A percentile compares a stretch with the other conserved stretches of the same genome.
Evolutionary conservation across 2,113 vertebrate species (phyloP).

Genomic region (Ellobius talpinus): DNA sequence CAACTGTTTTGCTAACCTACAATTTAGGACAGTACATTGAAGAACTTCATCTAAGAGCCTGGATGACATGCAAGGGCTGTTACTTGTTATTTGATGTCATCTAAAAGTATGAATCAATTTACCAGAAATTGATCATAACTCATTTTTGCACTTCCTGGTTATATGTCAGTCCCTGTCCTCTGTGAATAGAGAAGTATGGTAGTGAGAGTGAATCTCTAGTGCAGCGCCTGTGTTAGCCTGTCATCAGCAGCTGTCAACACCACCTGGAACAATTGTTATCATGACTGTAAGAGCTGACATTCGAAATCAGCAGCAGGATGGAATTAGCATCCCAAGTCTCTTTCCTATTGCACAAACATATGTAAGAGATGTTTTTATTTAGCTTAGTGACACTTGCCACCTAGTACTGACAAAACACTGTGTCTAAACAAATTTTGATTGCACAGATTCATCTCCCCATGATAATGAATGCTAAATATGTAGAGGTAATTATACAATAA

Average conservation of each 20-base stretch:
- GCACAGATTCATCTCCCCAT: conserved; percentile 56
- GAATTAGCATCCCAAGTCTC: conserved; percentile 77
- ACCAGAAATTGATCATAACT: conserved; percentile 57
- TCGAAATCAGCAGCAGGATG: conserved; percentile 72
- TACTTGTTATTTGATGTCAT: conserved; percentile 69
- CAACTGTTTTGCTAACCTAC: neutral
- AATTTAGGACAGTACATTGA: conserved; percentile 42
- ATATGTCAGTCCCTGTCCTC: conserved; percentile 59
- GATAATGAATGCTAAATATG: conserved; percentile 73
- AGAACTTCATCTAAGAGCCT: conserved; percentile 69
- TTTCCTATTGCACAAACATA: conserved; percentile 65
- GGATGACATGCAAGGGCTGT: conserved; percentile 67
- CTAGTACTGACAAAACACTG: conserved; percentile 72
- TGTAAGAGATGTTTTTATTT: conserved; percentile 73
- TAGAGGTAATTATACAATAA: conserved; percentile 75
- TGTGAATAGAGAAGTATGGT: conserved; percentile 9
- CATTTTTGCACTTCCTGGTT: conserved; percentile 68
- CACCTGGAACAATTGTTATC: conserved; percentile 73
- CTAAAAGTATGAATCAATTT: conserved; percentile 68
- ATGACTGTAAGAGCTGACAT: conserved; percentile 81
- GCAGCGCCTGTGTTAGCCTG: conserved; percentile 63
- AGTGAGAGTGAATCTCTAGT: conserved; percentile 68
- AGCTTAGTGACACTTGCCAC: conserved; percentile 73
- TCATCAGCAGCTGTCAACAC: conserved; percentile 81
- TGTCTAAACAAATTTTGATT: conserved; percentile 81